Evolutionary conservation across 64 coral and sea anemone species (phyloP).

Genomic region (Hydrozoanthus tunicans): DNA sequence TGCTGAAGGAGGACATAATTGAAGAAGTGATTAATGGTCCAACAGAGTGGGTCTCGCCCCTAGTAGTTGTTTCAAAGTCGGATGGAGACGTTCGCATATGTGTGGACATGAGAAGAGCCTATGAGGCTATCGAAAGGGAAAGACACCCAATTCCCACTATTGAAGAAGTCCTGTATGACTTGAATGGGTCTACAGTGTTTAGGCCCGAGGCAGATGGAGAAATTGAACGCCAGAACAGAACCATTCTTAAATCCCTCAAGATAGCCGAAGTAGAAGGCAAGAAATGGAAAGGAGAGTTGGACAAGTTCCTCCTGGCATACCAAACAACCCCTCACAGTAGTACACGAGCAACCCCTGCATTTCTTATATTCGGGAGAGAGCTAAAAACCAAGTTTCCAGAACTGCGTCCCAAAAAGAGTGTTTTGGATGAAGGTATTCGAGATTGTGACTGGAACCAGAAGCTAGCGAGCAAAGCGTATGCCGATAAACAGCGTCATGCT

Average conservation of each 20-base stretch:
- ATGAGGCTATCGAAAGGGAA: conserved; percentile 8
- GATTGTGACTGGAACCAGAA: not conserved
- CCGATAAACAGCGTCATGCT: conserved; percentile 1
- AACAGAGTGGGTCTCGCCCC: conserved; percentile 14
- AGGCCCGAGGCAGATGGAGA: not conserved
- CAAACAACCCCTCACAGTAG: not conserved
- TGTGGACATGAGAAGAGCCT: conserved; percentile 24
- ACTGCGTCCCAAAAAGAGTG: not conserved
- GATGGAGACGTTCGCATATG: conserved; percentile 9
- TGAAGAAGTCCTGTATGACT: not conserved
- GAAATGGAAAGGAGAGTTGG: not conserved
- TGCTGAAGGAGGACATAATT: conserved; percentile 37
- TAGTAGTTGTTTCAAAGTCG: conserved; percentile 2
- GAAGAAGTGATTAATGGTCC: conserved; percentile 32
- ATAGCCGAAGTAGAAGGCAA: not conserved
- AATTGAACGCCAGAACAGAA: not conserved
- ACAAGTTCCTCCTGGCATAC: conserved; percentile 1
- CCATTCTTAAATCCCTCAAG: not conserved
- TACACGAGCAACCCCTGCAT: not conserved
- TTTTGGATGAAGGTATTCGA: conserved; percentile 17
- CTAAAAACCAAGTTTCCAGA: not conserved
- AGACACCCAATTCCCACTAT: not conserved
- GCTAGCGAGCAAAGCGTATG: not conserved
- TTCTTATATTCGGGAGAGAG: conserved; percentile 1
- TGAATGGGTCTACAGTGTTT: conserved; percentile 5